Conservation (phyloP, 1,140 invertebrate species). For the Aphelinus certus region DNA sequence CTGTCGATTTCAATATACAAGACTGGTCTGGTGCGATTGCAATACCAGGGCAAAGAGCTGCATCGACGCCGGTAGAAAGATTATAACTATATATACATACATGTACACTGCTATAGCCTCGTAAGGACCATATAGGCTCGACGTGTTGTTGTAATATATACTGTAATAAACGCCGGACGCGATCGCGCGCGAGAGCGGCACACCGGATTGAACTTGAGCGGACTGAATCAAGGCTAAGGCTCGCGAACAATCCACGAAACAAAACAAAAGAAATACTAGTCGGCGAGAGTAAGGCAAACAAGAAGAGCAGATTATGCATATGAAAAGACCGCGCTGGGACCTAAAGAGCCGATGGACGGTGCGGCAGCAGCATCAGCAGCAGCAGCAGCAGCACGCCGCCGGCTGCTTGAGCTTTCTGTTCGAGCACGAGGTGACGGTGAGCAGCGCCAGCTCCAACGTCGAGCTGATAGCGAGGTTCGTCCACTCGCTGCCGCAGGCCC, state of each 20-base stretch:
- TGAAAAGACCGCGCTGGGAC: conserved; percentile 38
- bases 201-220: too few species aligned
- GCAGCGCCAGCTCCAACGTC: conserved; percentile 42
- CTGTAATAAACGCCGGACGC: too few species aligned
- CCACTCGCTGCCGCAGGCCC: conserved; percentile 43
- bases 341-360: conserved; percentile 47
- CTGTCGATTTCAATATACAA: too few species aligned
- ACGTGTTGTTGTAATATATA: too few species aligned
- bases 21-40: too few species aligned
- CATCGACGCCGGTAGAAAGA: too few species aligned
- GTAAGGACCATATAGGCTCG: too few species aligned
- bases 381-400: conserved; percentile 30
- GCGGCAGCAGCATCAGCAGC: conserved; percentile 46
- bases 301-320: conserved; percentile 43
- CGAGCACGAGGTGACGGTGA: conserved; percentile 52
- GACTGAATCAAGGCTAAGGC: too few species aligned
- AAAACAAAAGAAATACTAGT: background rate
- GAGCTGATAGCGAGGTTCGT: conserved; percentile 52
- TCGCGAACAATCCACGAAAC: background rate
- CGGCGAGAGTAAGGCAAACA: conserved; percentile 22
- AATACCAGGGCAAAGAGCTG: too few species aligned
- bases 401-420: conserved; percentile 43
- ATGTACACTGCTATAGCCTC: too few species aligned
- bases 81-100: too few species aligned
- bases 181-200: too few species aligned